These are phyloP conservation scores for Tautogolabrus adspersus DNA, from an alignment of 2,113 vertebrate species.

Conservation along the genomic window DNA sequence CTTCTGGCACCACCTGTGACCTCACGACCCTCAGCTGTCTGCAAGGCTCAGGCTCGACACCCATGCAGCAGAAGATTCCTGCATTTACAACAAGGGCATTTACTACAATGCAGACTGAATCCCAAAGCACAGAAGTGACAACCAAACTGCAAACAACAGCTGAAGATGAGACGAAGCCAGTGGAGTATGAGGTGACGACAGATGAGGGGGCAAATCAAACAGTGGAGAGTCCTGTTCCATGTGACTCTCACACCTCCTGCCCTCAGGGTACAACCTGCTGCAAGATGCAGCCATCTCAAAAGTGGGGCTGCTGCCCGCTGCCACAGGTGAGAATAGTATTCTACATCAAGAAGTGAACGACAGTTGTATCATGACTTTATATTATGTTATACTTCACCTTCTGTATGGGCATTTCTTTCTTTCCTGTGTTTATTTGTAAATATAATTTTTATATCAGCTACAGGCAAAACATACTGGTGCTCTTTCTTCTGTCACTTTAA, in stretches of 20 bases:
- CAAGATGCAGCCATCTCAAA: constrained; percentile 39
- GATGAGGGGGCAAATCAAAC: neutral
- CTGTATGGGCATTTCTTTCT: neutral
- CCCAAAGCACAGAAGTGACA: neutral
- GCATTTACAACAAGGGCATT: neutral
- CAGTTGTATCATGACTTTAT: no score
- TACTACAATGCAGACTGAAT: neutral
- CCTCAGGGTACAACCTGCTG: constrained; percentile 76
- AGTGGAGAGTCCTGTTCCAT: constrained; percentile 31
- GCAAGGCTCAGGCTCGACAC: neutral
- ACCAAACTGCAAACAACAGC: neutral
- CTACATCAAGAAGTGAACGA: no score
- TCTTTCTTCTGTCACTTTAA: no score
- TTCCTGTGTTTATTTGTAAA: neutral
- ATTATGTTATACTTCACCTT: neutral
- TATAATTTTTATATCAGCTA: no score
- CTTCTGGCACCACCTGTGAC: constrained; percentile 55
- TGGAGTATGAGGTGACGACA: neutral
- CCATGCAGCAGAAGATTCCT: constrained; percentile 43
- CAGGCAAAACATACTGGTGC: no score
- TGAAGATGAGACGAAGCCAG: neutral
- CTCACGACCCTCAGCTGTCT: neutral
- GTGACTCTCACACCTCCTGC: constrained; percentile 73
- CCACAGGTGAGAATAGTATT: constrained; percentile 55
- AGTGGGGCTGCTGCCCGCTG: constrained; percentile 79